Evolutionary conservation across 37 sponge, comb jelly and placozoan species (phyloP).

Genomic region (Axinella damicornis): DNA sequence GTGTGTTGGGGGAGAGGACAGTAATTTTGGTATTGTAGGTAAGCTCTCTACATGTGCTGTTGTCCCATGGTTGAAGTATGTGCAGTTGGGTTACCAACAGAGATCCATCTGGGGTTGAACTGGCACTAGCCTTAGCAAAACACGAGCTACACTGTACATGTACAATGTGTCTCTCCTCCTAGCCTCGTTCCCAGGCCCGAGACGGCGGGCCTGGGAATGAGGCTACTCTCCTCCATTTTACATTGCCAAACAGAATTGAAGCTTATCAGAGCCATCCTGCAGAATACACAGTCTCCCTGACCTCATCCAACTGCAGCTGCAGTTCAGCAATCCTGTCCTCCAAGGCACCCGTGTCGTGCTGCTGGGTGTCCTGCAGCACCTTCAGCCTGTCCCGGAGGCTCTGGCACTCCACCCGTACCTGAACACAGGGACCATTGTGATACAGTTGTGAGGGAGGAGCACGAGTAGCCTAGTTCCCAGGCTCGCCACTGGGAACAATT

Average conservation of each 20-base stretch:
- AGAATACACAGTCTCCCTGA: background rate
- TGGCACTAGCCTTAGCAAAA: no score
- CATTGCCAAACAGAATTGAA: no score
- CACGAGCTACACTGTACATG: background rate
- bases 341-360: constrained; percentile 44
- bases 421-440: background rate
- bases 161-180: no score
- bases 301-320: constrained; percentile 74
- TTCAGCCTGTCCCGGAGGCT: constrained; percentile 58
- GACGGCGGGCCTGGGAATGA: no score
- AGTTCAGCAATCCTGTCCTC: constrained; percentile 69
- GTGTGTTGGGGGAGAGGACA: background rate
- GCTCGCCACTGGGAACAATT: no score
- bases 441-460: background rate
- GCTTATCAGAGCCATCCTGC: no score
- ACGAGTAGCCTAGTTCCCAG: no score
- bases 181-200: no score
- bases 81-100: no score
- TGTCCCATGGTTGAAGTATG: background rate
- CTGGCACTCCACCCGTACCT: constrained; percentile 31
- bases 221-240: no score
- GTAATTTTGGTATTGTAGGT: background rate
- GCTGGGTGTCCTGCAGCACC: constrained; percentile 41
- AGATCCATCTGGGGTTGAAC: no score
- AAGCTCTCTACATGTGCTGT: background rate